A percentile compares a stretch with the other conserved stretches of the same genome.
Conservation (phyloP, 2,113 vertebrate genomes). For the Thryonomys swinderianus region DNA sequence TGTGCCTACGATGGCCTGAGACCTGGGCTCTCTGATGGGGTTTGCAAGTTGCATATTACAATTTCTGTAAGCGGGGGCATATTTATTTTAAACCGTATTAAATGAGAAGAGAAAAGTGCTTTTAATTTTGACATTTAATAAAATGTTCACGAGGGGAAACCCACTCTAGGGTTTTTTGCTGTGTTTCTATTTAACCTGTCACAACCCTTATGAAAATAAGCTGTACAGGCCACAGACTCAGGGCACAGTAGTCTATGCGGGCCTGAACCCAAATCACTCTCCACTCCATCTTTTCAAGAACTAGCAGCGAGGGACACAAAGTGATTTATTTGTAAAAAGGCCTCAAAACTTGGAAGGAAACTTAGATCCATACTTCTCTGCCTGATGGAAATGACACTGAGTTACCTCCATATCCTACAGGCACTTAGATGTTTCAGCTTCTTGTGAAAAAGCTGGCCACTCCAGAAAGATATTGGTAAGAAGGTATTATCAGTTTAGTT, state of each 20-base stretch:
- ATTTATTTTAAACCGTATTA: conserved; percentile 16
- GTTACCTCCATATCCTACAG: not conserved
- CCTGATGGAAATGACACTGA: not conserved
- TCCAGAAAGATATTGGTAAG: not conserved
- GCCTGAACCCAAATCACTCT: not conserved
- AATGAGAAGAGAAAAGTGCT: not conserved
- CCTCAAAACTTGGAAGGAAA: not conserved
- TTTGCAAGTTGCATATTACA: not conserved
- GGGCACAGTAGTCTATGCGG: not conserved
- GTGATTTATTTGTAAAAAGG: not conserved
- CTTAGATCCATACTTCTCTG: not conserved
- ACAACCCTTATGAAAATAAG: not conserved
- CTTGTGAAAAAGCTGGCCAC: not conserved
- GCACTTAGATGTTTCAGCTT: not conserved
- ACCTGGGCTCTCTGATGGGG: not conserved
- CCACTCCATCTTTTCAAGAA: not conserved
- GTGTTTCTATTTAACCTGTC: not conserved
- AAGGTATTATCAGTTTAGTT: conserved; percentile 7
- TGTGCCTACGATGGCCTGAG: not conserved
- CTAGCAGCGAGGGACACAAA: not conserved
- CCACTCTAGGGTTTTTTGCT: not conserved
- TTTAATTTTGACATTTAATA: conserved; percentile 54
- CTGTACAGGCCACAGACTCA: not conserved
- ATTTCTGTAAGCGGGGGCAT: conserved; percentile 15
- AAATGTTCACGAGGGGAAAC: not conserved